These are phyloP conservation scores for Naso thynnoides DNA, from an alignment of 2,797 vertebrate species.

Conservation along the genomic window DNA sequence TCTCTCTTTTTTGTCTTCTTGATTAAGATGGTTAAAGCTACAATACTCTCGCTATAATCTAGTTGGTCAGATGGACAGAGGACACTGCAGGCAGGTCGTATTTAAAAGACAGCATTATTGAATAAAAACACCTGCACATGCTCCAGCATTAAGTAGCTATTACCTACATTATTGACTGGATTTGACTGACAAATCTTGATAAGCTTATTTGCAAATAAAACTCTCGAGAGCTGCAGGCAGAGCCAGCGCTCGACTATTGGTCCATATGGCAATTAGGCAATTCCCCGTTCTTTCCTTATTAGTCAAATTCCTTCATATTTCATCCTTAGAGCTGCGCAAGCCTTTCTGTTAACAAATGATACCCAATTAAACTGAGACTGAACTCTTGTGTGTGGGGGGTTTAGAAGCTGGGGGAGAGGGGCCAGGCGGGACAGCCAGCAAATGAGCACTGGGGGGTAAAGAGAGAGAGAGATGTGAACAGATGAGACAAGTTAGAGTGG, in stretches of 20 bases:
- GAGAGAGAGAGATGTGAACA: constrained; percentile 18
- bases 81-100: constrained; percentile 1
- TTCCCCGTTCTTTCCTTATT: constrained; percentile 53
- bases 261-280: constrained; percentile 50
- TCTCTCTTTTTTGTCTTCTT: constrained; percentile 27
- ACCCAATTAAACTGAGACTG: constrained; percentile 62
- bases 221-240: constrained; percentile 21
- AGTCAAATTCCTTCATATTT: constrained; percentile 56
- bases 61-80: constrained; percentile 10
- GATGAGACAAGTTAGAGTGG: constrained; percentile 14
- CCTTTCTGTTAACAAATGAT: constrained; percentile 54
- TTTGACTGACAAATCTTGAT: constrained; percentile 48
- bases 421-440: constrained; percentile 19
- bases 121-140: constrained; percentile 21
- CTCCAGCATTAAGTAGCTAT: constrained; percentile 11
- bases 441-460: constrained; percentile 27
- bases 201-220: constrained; percentile 47
- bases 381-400: constrained; percentile 26
- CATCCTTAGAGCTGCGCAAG: constrained; percentile 34
- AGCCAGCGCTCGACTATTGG: constrained; percentile 30
- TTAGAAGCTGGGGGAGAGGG: not conserved
- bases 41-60: constrained; percentile 4
- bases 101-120: not conserved
- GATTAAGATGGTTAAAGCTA: constrained; percentile 28
- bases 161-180: constrained; percentile 7